Conservation (phyloP, 2,797 vertebrate genomes). For the Sebastes minor region DNA sequence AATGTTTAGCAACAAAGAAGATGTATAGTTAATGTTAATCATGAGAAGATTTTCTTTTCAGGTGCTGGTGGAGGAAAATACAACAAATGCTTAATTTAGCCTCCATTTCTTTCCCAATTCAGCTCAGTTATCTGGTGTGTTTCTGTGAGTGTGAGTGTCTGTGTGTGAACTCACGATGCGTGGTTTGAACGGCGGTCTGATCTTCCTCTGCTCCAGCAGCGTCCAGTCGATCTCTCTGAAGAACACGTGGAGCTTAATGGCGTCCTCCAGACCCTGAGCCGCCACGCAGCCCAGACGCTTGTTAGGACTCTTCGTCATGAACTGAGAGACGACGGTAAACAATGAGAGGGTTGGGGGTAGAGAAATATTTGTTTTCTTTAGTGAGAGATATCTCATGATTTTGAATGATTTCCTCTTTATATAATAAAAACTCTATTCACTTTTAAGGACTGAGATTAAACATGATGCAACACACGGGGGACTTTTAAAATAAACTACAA, state of each 20-base stretch:
- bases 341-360: not conserved
- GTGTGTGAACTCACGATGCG: slow-evolving; percentile 90
- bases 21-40: not conserved
- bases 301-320: slow-evolving; percentile 97
- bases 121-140: not conserved
- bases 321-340: slow-evolving; percentile 72
- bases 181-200: slow-evolving; percentile 96
- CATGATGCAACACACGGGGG: no score
- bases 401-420: not conserved
- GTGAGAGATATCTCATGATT: not conserved
- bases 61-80: not conserved
- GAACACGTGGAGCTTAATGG: slow-evolving; percentile 93
- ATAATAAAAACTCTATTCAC: not conserved
- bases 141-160: not conserved
- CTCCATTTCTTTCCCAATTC: not conserved
- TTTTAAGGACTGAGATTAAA: not conserved
- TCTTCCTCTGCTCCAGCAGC: slow-evolving; percentile 93
- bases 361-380: not conserved
- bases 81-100: not conserved
- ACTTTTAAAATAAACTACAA: no score
- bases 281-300: slow-evolving; percentile 94
- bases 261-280: slow-evolving; percentile 91
- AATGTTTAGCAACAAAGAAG: not conserved
- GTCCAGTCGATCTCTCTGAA: slow-evolving; percentile 98
- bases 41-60: not conserved